Conservation (phyloP, 2,113 vertebrate genomes). For the Odobenus rosmarus region DNA sequence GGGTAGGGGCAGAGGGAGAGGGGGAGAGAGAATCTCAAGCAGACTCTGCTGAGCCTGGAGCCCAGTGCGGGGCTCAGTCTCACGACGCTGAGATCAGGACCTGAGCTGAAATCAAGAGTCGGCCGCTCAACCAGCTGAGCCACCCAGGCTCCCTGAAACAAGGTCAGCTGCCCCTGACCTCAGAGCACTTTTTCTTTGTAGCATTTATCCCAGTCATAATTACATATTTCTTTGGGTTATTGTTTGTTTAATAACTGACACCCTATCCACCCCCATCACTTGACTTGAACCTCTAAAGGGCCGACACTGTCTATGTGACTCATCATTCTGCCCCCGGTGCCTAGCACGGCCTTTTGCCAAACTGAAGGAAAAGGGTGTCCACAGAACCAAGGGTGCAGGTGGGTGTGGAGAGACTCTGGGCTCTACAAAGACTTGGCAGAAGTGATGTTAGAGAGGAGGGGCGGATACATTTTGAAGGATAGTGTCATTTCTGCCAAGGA, state of each 20-base stretch:
- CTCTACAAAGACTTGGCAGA: background rate
- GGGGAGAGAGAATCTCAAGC: background rate
- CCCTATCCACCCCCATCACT: background rate
- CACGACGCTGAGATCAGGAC: background rate
- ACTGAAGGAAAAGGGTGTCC: background rate
- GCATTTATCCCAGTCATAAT: background rate
- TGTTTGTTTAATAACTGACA: background rate
- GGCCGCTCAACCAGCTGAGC: no score
- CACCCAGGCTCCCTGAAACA: background rate
- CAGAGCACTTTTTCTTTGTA: background rate
- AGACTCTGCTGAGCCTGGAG: background rate
- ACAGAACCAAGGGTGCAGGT: fast-evolving
- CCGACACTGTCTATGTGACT: background rate
- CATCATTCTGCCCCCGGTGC: background rate
- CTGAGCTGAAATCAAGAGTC: background rate
- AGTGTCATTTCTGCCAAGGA: background rate
- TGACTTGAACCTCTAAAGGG: background rate
- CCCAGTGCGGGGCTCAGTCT: background rate
- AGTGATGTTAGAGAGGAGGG: background rate
- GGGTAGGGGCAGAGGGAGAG: background rate
- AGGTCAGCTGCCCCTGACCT: background rate
- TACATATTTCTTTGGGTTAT: background rate
- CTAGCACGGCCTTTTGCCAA: background rate
- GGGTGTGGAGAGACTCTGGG: background rate
- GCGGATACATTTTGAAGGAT: background rate